A percentile compares a stretch with the other conserved stretches of the same genome.
phyloP scores from a whole-genome alignment of 2,888 invertebrate species.

The Ormyrus thymus region DNA sequence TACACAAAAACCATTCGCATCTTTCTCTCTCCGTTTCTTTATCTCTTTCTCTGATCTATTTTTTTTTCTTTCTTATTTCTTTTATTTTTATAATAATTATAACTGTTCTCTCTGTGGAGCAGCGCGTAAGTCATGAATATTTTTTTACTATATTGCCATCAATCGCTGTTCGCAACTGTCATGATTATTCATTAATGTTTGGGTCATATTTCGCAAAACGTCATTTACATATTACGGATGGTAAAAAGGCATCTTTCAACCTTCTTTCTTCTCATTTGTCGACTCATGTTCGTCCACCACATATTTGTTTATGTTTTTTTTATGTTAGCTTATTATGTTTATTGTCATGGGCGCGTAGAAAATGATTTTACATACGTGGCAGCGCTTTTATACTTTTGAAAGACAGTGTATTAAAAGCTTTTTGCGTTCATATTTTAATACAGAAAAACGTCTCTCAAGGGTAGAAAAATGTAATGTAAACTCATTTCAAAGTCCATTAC shows the following conservation, averaged over 20 bases:
- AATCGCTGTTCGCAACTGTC: conserved; percentile 44
- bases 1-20: conserved; percentile 57
- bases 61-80: conserved; percentile 38
- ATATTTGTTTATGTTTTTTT: conserved; percentile 43
- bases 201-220: conserved; percentile 48
- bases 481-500: conserved; percentile 45
- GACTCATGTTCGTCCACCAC: conserved; percentile 58
- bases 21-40: conserved; percentile 54
- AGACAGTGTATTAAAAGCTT: background rate
- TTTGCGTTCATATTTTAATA: background rate
- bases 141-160: conserved; percentile 45
- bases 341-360: conserved; percentile 36
- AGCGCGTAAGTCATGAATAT: conserved; percentile 48
- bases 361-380: conserved; percentile 39
- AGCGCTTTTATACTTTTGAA: conserved; percentile 13
- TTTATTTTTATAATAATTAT: conserved; percentile 45
- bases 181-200: conserved; percentile 48
- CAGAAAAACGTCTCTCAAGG: background rate
- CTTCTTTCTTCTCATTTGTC: conserved; percentile 66
- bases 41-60: conserved; percentile 44
- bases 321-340: conserved; percentile 32
- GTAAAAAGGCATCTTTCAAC: conserved; percentile 59
- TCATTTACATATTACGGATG: conserved; percentile 54
- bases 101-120: conserved; percentile 53
- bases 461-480: conserved; percentile 23